Evolutionary conservation across 2,113 vertebrate species (phyloP), one percentile per base, ranked within the genome.

Genomic region (Lates calcarifer): DNA sequence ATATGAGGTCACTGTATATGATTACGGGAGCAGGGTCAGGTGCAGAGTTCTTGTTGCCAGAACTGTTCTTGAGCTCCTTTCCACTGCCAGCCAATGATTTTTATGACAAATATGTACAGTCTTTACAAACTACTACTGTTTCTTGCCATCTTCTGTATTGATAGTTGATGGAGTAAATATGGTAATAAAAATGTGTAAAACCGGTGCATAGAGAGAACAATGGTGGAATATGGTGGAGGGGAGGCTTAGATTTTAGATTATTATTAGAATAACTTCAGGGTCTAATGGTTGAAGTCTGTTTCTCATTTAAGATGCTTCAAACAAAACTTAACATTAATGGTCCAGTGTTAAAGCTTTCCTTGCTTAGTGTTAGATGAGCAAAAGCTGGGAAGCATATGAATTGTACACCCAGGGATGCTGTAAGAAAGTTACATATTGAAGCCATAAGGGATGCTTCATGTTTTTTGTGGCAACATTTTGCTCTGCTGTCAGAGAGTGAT

Each of bases 401-500:
- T 62, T 22, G 5, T 45, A 26, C 7, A 18, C 26, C 20, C 13
- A n/a, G 5, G 7, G 15, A 24, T 47, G 49, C 26, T 63, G 1
- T 29, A 11, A 57, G 24, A 39, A 45, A 74, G 6, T 51, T 64
- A 5, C 0, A 1, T 61, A 14, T 68, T 28, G 18, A 57, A 51
- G 66, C 6, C 33, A 64, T 68, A 2, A 20, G 41, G 63, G 5
- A 35, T 51, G 33, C 31, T 11, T 55, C 24, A 26, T 35, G 29
- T 55, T 56, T 64, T 61, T 43, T 39, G 47, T 22, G 26, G 1
- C 12, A 29, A 57, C 2, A 17, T 78, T 74, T 77, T 43, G 17
- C 47, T 65, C 53, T 45, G 29, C 31, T 74, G 77, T 55, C 43
- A 51, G 45, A 39, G 47, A 39, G 35, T 69, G 74, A 68, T 70